Percentiles rank a stretch among this genome's conserved stretches.
Conservation (phyloP, 1,140 invertebrate species). For the Archivesica marissinica region DNA sequence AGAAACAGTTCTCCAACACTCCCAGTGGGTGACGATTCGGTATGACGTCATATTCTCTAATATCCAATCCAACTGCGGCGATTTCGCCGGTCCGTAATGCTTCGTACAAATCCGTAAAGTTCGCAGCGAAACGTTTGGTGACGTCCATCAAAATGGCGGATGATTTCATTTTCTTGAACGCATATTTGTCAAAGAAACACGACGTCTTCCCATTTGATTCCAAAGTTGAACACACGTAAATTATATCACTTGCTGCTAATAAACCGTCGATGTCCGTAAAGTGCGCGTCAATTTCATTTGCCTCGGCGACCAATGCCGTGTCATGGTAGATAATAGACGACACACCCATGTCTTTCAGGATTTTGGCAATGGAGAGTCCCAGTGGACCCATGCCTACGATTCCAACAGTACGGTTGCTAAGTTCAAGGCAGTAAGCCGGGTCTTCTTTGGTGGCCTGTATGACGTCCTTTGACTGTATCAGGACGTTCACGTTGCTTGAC, state of each 20-base stretch:
- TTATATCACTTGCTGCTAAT: constrained; percentile 76
- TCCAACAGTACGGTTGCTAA: constrained; percentile 90
- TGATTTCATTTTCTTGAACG: constrained; percentile 80
- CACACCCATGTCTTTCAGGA: constrained; percentile 88
- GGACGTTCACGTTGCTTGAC: constrained; percentile 10
- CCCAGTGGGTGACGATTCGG: constrained; percentile 47
- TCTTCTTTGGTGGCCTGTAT: not conserved
- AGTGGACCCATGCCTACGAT: constrained; percentile 92
- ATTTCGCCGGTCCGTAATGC: constrained; percentile 72
- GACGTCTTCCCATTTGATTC: constrained; percentile 64
- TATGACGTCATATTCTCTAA: constrained; percentile 61
- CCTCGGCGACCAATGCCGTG: constrained; percentile 81
- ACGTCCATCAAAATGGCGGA: constrained; percentile 83
- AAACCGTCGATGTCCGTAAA: constrained; percentile 80
- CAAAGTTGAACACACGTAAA: constrained; percentile 74
- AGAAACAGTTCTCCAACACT: constrained; percentile 49
- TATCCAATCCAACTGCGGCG: constrained; percentile 73
- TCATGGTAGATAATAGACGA: constrained; percentile 87
- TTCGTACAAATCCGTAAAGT: constrained; percentile 81
- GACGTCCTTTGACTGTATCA: constrained; percentile 48
- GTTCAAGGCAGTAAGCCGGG: constrained; percentile 33
- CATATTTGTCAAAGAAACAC: constrained; percentile 71
- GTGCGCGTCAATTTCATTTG: constrained; percentile 11
- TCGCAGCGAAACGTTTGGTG: constrained; percentile 71
- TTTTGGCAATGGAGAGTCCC: constrained; percentile 87